phyloP scores from a whole-genome alignment of 2,113 vertebrate species.

The Oxyura jamaicensis region DNA sequence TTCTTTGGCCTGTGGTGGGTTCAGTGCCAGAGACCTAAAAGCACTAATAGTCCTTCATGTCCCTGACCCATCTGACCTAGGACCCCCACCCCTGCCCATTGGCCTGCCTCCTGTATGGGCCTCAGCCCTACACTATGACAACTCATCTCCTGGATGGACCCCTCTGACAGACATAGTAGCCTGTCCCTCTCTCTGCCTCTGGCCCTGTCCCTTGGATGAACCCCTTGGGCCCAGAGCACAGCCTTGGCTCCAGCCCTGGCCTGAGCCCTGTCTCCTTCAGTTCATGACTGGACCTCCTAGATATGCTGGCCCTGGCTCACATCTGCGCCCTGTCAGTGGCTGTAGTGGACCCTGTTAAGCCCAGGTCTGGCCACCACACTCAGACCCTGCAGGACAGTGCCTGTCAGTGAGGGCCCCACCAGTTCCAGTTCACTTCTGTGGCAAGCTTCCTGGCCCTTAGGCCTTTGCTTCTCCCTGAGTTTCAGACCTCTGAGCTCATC shows the following conservation, averaged over 20 bases:
- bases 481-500: background rate
- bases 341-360: background rate
- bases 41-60: background rate
- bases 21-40: background rate
- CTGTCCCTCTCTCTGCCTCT: background rate
- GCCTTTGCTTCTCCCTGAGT: background rate
- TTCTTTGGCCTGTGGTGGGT: background rate
- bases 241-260: background rate
- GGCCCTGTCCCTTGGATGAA: background rate
- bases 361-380: background rate
- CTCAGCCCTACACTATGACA: background rate
- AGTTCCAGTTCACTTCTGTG: background rate
- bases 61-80: background rate
- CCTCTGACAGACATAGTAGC: background rate
- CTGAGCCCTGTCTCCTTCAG: background rate
- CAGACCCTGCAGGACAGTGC: background rate
- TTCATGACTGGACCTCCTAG: background rate
- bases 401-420: background rate
- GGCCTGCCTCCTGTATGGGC: background rate
- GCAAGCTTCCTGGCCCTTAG: background rate
- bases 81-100: background rate
- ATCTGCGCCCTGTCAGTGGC: accelerated
- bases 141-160: background rate
- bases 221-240: background rate
- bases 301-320: background rate